Conservation (phyloP, 2,888 invertebrate species). For the Ochropleura plecta region DNA sequence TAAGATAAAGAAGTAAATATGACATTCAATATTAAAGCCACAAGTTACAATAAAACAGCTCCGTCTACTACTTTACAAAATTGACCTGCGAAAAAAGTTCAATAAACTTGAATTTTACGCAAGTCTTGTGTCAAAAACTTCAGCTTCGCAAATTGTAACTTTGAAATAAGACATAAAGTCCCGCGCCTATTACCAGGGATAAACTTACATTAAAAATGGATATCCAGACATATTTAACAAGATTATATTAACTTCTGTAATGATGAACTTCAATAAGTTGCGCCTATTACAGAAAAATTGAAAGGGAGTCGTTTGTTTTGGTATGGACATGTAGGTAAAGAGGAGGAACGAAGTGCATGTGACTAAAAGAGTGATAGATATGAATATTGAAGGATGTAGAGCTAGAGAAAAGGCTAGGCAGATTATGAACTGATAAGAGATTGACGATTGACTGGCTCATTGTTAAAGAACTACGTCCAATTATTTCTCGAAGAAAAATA, state of each 20-base stretch:
- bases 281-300: too few species aligned
- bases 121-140: constrained; percentile 33
- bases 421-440: too few species aligned
- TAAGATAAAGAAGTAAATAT: background rate
- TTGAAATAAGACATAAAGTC: constrained; percentile 43
- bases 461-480: background rate
- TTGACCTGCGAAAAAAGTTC: constrained; percentile 20
- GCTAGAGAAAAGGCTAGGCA: too few species aligned
- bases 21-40: background rate
- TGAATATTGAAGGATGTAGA: too few species aligned
- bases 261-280: constrained; percentile 4
- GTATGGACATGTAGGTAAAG: too few species aligned
- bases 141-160: constrained; percentile 45
- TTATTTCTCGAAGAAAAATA: constrained; percentile 14
- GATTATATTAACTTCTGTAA: constrained; percentile 36
- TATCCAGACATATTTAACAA: constrained; percentile 6
- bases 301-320: too few species aligned
- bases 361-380: too few species aligned
- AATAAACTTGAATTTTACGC: constrained; percentile 25
- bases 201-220: constrained; percentile 21
- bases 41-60: background rate
- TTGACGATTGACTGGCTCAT: background rate
- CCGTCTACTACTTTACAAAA: constrained; percentile 5
- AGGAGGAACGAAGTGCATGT: too few species aligned
- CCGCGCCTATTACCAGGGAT: background rate